Conservation (phyloP, 2,113 vertebrate genomes). For the Sus scrofa region T2T-Sscrofa CM000812.6:33326001-33326500, state of each 20-base stretch:
- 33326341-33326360: background rate
- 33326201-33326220: slow-evolving; percentile 54
- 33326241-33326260: background rate
- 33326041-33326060: slow-evolving; percentile 77
- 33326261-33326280: slow-evolving; percentile 8
- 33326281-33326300: background rate
- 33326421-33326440: background rate
- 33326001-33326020: slow-evolving; percentile 79
- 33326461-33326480: slow-evolving; percentile 24
- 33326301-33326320: background rate
- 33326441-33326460: background rate
- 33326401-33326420: background rate
- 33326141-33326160: slow-evolving; percentile 47
- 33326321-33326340: background rate
- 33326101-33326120: slow-evolving; percentile 61
- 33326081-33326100: slow-evolving; percentile 61
- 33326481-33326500: slow-evolving; percentile 12
- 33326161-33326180: slow-evolving; percentile 50
- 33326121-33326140: slow-evolving; percentile 60
- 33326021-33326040: slow-evolving; percentile 78
- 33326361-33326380: background rate
- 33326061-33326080: slow-evolving; percentile 76
- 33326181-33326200: slow-evolving; percentile 53
- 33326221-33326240: slow-evolving; percentile 38
- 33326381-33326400: background rate